Percentiles rank a stretch among this genome's conserved stretches.
phyloP scores from a whole-genome alignment of 1,140 invertebrate genomes.

The Brachionus rubens region DNA sequence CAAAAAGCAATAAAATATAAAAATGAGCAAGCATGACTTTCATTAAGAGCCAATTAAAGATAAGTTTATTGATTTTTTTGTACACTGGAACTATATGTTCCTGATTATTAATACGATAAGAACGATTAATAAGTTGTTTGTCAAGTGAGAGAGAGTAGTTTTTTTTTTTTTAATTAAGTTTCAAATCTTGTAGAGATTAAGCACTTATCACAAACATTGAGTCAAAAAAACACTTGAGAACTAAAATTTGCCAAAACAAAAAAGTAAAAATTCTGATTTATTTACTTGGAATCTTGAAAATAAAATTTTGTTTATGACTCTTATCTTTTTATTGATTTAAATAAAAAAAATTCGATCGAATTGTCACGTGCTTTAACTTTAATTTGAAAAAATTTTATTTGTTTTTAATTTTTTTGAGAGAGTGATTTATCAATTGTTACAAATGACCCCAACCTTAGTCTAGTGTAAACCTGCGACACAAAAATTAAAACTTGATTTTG shows the following conservation, averaged over 20 bases:
- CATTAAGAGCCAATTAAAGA: slow-evolving; percentile 5
- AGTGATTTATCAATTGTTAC: too few relatives aligned
- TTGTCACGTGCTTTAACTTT: too few relatives aligned
- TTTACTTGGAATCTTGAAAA: background rate
- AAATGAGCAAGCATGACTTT: background rate
- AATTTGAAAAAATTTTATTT: too few relatives aligned
- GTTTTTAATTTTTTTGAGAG: too few relatives aligned
- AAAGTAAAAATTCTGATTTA: background rate
- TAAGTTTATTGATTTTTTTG: slow-evolving; percentile 31
- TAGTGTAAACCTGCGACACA: too few relatives aligned
- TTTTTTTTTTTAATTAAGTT: slow-evolving; percentile 36
- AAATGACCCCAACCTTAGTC: too few relatives aligned
- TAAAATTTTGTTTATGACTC: too few relatives aligned
- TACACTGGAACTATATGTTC: background rate
- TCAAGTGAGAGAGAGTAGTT: background rate
- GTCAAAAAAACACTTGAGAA: background rate
- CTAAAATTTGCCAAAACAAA: background rate
- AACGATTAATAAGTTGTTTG: background rate
- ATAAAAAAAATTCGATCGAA: too few relatives aligned
- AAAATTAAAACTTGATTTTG: too few relatives aligned
- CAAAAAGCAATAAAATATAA: slow-evolving; percentile 37
- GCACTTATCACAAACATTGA: slow-evolving; percentile 37
- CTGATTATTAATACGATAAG: slow-evolving; percentile 1
- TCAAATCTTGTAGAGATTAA: slow-evolving; percentile 11
- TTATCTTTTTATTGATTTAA: too few relatives aligned